These are phyloP conservation scores for Chelonoidis abingdonii DNA, from an alignment of 2,113 vertebrate species.

Conservation along the genomic window DNA sequence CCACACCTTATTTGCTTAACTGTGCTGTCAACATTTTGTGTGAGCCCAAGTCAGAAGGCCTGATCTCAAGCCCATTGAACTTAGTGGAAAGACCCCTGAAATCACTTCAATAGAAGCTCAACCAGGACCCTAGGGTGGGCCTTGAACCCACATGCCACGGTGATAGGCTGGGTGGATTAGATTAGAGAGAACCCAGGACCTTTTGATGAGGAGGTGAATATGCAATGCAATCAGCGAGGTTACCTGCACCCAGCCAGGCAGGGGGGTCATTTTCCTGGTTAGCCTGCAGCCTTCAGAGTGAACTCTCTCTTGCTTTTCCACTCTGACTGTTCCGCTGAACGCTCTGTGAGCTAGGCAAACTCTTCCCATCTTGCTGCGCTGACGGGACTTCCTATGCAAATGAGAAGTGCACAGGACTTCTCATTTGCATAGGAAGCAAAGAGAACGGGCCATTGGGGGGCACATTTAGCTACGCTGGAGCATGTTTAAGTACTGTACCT, in stretches of 20 bases:
- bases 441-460: not conserved
- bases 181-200: not conserved
- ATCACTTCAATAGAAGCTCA: not conserved
- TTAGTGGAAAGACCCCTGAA: not conserved
- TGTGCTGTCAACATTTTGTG: not conserved
- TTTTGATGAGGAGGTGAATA: not conserved
- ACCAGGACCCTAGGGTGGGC: not conserved
- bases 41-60: not conserved
- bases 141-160: not conserved
- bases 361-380: accelerated
- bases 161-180: too few species aligned
- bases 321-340: not conserved
- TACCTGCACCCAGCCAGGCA: not conserved
- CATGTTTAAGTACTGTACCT: not conserved
- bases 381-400: too few species aligned
- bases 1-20: not conserved
- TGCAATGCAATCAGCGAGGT: not conserved
- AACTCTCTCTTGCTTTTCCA: not conserved
- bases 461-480: not conserved
- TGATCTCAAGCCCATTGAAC: not conserved
- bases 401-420: too few species aligned
- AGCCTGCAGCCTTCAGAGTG: not conserved
- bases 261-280: not conserved
- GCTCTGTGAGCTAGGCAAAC: accelerated
- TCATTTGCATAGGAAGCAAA: not conserved